These are phyloP conservation scores for Drosophila anomalata DNA, from an alignment of 2,888 invertebrate genomes.

Conservation along the genomic window DNA sequence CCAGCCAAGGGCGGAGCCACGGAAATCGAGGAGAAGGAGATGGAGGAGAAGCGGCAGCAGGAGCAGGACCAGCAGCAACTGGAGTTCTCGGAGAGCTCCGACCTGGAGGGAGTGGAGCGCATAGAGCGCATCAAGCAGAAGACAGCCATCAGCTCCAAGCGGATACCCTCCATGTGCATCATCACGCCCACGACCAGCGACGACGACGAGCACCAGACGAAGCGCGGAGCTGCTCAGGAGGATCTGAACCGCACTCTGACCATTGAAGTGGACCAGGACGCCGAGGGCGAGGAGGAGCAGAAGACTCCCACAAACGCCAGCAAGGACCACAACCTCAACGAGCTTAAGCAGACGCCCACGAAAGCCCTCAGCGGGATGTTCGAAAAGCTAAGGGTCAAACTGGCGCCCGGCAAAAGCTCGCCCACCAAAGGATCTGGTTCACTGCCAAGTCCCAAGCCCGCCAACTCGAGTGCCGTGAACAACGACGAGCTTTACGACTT, in stretches of 20 bases:
- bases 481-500: slow-evolving; percentile 82
- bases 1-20: slow-evolving; percentile 5
- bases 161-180: slow-evolving; percentile 96
- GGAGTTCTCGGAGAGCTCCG: slow-evolving; percentile 94
- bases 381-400: slow-evolving; percentile 88
- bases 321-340: slow-evolving; percentile 82
- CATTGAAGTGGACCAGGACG: slow-evolving; percentile 76
- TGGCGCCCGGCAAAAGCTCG: slow-evolving; percentile 85
- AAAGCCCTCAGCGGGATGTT: slow-evolving; percentile 89
- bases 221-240: slow-evolving; percentile 21
- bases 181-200: slow-evolving; percentile 95
- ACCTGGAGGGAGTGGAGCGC: slow-evolving; percentile 93
- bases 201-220: slow-evolving; percentile 87
- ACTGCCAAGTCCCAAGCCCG: slow-evolving; percentile 84
- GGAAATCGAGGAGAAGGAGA: slow-evolving; percentile 11
- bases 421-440: slow-evolving; percentile 71
- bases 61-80: slow-evolving; percentile 82
- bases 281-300: slow-evolving; percentile 57
- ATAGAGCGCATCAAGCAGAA: slow-evolving; percentile 93
- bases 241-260: slow-evolving; percentile 84
- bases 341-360: slow-evolving; percentile 79
- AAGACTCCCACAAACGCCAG: slow-evolving; percentile 63
- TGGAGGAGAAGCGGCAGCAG: slow-evolving; percentile 79
- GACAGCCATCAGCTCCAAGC: slow-evolving; percentile 93
- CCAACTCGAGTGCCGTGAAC: slow-evolving; percentile 84